phyloP scores from a whole-genome alignment of 2,113 vertebrate species.

The Hippocampus barbouri region DNA sequence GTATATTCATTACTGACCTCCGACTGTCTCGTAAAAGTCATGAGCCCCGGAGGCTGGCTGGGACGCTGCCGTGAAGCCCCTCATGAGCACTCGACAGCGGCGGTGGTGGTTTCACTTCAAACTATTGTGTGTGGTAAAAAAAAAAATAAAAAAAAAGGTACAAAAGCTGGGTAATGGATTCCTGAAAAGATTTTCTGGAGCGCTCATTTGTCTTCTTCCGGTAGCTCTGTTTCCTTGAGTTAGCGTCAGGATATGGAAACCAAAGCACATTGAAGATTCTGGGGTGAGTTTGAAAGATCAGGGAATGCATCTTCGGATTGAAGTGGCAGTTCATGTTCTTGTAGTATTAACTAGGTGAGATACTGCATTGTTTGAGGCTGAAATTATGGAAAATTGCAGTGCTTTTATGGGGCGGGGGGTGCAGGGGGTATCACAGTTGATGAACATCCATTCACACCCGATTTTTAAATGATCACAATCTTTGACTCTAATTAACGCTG shows the following conservation, averaged over 20 bases:
- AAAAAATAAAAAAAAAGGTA: not conserved
- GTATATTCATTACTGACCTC: slow-evolving; percentile 72
- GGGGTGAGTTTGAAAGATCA: not conserved
- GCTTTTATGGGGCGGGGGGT: too few species aligned
- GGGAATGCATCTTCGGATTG: too few species aligned
- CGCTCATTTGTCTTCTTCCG: slow-evolving; percentile 52
- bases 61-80: slow-evolving; percentile 38
- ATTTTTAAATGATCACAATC: too few species aligned
- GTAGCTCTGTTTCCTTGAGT: slow-evolving; percentile 24
- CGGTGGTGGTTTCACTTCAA: slow-evolving; percentile 18
- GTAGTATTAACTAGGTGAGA: too few species aligned
- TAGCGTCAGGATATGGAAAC: slow-evolving; percentile 5
- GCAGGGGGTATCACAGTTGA: too few species aligned
- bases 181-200: slow-evolving; percentile 27
- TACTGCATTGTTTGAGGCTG: too few species aligned
- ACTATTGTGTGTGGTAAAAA: slow-evolving; percentile 34
- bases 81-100: slow-evolving; percentile 22
- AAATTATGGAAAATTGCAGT: too few species aligned
- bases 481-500: too few species aligned
- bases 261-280: slow-evolving; percentile 18
- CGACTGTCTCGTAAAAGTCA: slow-evolving; percentile 45
- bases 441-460: too few species aligned
- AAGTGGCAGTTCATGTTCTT: not conserved
- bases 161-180: slow-evolving; percentile 44
- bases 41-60: slow-evolving; percentile 37